These are phyloP conservation scores for Arenaria interpres DNA, from an alignment of 2,113 vertebrate genomes.

Conservation along the genomic window DNA sequence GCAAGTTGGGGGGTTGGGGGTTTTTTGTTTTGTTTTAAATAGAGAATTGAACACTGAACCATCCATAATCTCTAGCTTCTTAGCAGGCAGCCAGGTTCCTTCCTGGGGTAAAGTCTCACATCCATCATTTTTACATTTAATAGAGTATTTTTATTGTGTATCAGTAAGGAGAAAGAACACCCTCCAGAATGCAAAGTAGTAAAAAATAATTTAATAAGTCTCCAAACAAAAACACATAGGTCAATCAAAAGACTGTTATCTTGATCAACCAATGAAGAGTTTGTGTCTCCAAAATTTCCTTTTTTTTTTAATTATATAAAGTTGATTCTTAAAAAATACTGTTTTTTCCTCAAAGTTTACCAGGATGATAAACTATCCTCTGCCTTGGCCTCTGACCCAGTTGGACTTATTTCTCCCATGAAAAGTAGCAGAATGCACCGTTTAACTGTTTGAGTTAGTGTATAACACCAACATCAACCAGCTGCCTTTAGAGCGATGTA, in stretches of 20 bases:
- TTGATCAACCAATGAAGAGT: neutral
- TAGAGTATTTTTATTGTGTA: neutral
- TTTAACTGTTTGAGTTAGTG: neutral
- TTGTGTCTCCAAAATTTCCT: neutral
- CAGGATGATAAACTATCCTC: neutral
- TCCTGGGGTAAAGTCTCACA: neutral
- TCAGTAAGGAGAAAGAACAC: neutral
- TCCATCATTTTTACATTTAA: neutral
- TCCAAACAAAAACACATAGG: neutral
- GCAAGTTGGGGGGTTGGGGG: fast-evolving
- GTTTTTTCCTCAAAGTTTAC: neutral
- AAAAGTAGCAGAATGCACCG: neutral
- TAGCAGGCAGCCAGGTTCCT: neutral
- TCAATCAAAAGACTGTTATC: neutral
- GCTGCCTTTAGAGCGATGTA: neutral
- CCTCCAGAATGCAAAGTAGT: neutral
- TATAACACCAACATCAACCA: neutral
- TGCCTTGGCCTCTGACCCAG: neutral
- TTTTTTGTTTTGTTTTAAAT: neutral
- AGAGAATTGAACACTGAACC: neutral
- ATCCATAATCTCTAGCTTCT: neutral
- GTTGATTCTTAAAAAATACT: neutral
- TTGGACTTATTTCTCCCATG: neutral
- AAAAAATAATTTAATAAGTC: neutral
- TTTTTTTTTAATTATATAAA: neutral